Evolutionary conservation across 2,797 vertebrate species (phyloP).

Genomic region (Babyrousa celebensis): DNA sequence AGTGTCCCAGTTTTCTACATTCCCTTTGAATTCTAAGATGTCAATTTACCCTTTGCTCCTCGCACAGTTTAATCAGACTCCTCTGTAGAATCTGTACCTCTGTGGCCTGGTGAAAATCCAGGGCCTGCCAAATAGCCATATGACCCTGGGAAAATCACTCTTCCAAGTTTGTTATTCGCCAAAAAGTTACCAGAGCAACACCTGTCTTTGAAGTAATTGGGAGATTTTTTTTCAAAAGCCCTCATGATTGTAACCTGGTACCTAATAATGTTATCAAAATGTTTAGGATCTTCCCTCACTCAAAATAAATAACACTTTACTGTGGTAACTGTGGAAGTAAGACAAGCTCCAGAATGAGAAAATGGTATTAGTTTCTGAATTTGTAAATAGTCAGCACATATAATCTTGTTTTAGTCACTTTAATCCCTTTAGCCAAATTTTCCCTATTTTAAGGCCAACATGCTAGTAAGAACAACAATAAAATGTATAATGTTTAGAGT

Average conservation of each 20-base stretch:
- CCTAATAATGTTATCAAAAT: neutral
- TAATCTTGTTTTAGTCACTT: neutral
- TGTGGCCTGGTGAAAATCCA: neutral
- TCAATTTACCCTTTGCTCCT: neutral
- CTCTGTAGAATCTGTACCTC: neutral
- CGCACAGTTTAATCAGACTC: neutral
- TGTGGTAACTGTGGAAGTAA: neutral
- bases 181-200: neutral
- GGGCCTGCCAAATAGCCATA: neutral
- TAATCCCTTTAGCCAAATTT: neutral
- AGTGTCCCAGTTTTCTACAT: neutral
- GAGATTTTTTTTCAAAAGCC: neutral
- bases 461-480: neutral
- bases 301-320: neutral
- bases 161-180: neutral
- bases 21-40: neutral
- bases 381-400: neutral
- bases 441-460: neutral
- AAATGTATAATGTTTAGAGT: neutral
- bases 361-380: neutral
- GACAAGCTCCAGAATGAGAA: too few species aligned
- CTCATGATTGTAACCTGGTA: neutral
- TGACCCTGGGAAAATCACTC: neutral
- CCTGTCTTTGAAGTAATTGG: neutral
- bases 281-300: neutral